These are phyloP conservation scores for Solenopsis fugax DNA, from an alignment of 1,140 invertebrate genomes.

Conservation along the genomic window DNA sequence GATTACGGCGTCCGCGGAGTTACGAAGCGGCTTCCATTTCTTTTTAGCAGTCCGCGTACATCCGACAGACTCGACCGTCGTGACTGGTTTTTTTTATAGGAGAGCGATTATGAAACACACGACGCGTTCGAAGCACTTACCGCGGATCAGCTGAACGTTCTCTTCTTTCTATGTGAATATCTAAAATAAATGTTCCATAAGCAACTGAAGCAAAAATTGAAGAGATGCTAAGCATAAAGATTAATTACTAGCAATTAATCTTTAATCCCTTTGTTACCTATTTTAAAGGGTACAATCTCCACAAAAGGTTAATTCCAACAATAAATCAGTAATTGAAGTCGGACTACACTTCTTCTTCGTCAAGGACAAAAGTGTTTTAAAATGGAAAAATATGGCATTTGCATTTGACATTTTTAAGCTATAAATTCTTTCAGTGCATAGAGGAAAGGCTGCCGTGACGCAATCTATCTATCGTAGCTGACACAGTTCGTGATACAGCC, in stretches of 20 bases:
- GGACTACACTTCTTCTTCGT: neutral
- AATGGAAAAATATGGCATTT: neutral
- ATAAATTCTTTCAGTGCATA: neutral
- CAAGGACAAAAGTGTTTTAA: neutral
- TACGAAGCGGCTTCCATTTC: constrained; percentile 32
- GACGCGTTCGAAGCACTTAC: neutral
- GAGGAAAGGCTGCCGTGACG: neutral
- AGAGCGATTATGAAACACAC: constrained; percentile 28
- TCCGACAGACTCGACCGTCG: constrained; percentile 29
- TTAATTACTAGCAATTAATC: neutral
- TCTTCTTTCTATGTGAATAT: neutral
- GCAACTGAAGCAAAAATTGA: neutral
- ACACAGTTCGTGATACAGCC: neutral
- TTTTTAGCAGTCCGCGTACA: constrained; percentile 44
- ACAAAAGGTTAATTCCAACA: neutral
- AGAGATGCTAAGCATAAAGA: neutral
- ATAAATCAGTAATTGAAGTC: neutral
- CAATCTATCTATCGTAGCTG: neutral
- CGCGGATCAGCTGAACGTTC: neutral
- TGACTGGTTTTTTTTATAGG: constrained; percentile 47
- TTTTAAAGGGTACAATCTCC: neutral
- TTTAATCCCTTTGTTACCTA: neutral
- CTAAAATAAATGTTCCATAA: neutral
- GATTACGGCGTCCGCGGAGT: constrained; percentile 54
- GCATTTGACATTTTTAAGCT: neutral